Evolutionary conservation across 1,140 invertebrate genomes (phyloP).

Genomic region (Aradophagus sp.): DNA sequence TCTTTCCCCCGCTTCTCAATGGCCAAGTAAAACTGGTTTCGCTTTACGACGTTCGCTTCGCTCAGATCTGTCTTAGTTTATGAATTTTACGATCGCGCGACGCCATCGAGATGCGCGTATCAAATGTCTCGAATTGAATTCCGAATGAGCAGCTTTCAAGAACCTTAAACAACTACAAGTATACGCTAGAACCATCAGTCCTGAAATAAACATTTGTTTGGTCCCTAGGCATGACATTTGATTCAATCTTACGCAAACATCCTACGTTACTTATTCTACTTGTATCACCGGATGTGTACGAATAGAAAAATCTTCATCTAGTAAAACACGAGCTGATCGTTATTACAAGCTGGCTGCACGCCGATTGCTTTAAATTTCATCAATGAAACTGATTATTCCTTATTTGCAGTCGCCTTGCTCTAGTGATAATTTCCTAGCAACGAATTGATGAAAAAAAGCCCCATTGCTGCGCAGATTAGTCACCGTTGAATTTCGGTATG

Average conservation of each 20-base stretch:
- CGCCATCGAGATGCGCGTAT: no score
- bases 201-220: constrained; percentile 66
- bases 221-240: constrained; percentile 66
- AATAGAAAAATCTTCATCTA: constrained; percentile 43
- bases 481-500: constrained; percentile 5
- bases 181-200: constrained; percentile 72
- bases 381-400: constrained; percentile 13
- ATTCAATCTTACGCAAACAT: constrained; percentile 57
- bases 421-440: constrained; percentile 2
- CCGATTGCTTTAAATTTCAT: constrained; percentile 6
- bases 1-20: no score
- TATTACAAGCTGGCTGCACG: no score
- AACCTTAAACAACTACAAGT: constrained; percentile 64
- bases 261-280: constrained; percentile 53
- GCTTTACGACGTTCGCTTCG: neutral
- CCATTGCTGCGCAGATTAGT: neutral
- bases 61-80: no score
- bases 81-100: neutral
- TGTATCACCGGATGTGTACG: constrained; percentile 51
- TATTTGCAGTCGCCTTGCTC: neutral
- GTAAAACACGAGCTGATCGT: no score
- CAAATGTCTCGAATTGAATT: no score
- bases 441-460: neutral
- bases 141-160: constrained; percentile 56
- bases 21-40: no score